phyloP scores from a whole-genome alignment of 2,888 invertebrate species.

The Congeria kusceri region DNA sequence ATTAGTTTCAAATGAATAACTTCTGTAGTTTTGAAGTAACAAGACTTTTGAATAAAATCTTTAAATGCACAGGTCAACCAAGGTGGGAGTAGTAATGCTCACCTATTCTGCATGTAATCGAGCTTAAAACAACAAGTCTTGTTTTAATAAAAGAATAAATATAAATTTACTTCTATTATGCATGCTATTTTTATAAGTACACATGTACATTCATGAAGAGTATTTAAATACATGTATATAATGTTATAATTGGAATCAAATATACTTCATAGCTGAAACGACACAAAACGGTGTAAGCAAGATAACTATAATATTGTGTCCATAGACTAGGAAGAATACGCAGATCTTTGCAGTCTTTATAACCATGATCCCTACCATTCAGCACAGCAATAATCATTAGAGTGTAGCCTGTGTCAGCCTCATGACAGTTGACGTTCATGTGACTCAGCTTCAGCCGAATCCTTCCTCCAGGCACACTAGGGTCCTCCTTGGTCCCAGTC shows the following conservation, averaged over 20 bases:
- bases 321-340: neutral
- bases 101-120: too few relatives aligned
- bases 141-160: neutral
- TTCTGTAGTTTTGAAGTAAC: too few relatives aligned
- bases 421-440: constrained; percentile 73
- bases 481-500: constrained; percentile 48
- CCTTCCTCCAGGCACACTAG: constrained; percentile 62
- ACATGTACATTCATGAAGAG: neutral
- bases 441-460: constrained; percentile 71
- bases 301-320: too few relatives aligned
- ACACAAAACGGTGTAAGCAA: too few relatives aligned
- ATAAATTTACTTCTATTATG: neutral
- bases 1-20: too few relatives aligned
- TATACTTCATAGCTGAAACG: too few relatives aligned
- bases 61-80: too few relatives aligned
- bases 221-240: too few relatives aligned
- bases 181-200: neutral
- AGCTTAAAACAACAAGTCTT: neutral
- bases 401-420: constrained; percentile 73
- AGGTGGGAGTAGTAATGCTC: too few relatives aligned
- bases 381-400: constrained; percentile 75
- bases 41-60: too few relatives aligned
- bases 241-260: too few relatives aligned
- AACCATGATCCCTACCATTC: constrained; percentile 62
- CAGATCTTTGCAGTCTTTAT: neutral